Percentiles rank a stretch among this genome's conserved stretches.
Evolutionary conservation across 2,113 vertebrate genomes (phyloP).

Genomic region (Brachyistius frenatus): DNA sequence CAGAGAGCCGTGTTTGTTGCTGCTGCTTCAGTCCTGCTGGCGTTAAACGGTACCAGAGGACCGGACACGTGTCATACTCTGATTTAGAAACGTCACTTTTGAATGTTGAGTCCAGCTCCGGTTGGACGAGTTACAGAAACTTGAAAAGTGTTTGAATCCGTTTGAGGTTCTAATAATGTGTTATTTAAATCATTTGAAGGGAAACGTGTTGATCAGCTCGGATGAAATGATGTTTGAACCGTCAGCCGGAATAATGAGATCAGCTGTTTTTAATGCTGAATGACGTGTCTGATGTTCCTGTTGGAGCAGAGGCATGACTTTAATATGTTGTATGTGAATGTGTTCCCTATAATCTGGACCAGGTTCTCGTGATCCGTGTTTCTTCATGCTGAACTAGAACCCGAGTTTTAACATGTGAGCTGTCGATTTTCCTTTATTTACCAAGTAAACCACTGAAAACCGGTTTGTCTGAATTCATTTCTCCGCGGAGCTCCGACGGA

Average conservation of each 20-base stretch:
- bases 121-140: constrained; percentile 25
- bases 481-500: too few species aligned
- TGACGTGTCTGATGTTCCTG: too few species aligned
- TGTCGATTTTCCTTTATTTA: too few species aligned
- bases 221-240: background rate
- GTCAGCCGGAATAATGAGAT: constrained; percentile 17
- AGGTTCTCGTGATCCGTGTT: too few species aligned
- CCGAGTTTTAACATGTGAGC: too few species aligned
- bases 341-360: too few species aligned
- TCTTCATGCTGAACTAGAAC: too few species aligned
- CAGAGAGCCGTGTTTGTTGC: background rate
- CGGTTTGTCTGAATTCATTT: too few species aligned
- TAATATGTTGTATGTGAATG: too few species aligned
- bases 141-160: constrained; percentile 20
- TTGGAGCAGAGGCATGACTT: too few species aligned
- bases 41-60: background rate
- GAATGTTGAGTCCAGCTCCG: constrained; percentile 14
- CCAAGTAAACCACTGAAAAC: too few species aligned
- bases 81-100: background rate
- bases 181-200: constrained; percentile 24
- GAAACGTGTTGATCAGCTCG: background rate
- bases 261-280: background rate
- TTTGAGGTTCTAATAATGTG: constrained; percentile 57
- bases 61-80: background rate
- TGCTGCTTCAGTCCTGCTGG: constrained; percentile 30